Base-by-base conservation (phyloP, 2,888 invertebrate species). In the Harpagoxenus sublaevis region DNA sequence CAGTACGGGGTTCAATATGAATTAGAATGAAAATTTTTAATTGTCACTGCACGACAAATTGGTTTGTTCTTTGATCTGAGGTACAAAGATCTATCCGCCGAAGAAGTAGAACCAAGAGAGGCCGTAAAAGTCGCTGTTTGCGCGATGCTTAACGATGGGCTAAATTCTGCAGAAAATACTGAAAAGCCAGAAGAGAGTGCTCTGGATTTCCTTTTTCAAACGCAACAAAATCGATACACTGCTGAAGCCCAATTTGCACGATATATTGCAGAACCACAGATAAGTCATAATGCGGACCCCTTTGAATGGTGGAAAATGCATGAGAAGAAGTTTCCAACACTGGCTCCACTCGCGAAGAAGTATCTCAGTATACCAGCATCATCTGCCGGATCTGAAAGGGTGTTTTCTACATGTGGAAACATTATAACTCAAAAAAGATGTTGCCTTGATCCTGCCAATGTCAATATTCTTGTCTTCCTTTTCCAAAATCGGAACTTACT, bases 391-490 rank as follows among this genome's bases (percentile, higher is more conserved):
- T 66, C 65, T 23, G 65, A 66, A 45, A 42, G 45, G 9, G 45
- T 23, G 3, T 66, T 66, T 45, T 28, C 28, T 4, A 45, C 65
- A 45, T 28, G 31, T n/a, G 42, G 42, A 42, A 65, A 65, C 31
- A 31, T 23, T 65, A n/a, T 65, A 42, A 65, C 42, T n/a, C 3
- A 9, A 39, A 65, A 65, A 65, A 65, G 65, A 42, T 31, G 65
- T 23, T 65, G 65, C 4, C 42, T 65, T 42, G 31, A 35, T 18
- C 18, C 35, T 35, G 31, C 31, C 10, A 23, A 57, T 57, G 57
- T 62, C 6, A 62, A 62, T 10, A 3, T 35, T 18, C 18, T 62
- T 35, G 18, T 35, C 3, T 31, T 31, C 2, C 31, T 31, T 31
- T 31, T 31, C 31, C 31, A 31, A 31, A 31, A 31, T 31, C 31